Evolutionary conservation across 2,113 vertebrate species (phyloP), one percentile per base, ranked within the genome.

Genomic region (Melanerpes formicivorus): DNA sequence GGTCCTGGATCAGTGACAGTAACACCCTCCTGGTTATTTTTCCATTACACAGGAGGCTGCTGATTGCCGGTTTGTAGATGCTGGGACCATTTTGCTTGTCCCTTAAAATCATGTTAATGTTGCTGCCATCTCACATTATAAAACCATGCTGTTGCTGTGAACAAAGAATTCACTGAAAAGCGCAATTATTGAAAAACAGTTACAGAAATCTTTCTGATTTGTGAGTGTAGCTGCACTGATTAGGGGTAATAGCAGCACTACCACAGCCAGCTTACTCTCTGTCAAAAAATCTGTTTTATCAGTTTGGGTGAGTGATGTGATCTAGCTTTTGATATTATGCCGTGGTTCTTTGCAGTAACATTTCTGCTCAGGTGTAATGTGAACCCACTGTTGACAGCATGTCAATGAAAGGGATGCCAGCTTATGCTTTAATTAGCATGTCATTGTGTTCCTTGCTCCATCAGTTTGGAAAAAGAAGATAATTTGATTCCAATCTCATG

Each of bases 21-120:
- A 93, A 95, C 90, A 80, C 78, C 84, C 93, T 93, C 75, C 69
- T 87, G 81, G 83, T 34, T 95, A 44, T 56, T 92, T 95, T 95
- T 94, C 89, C 79, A 73, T 9, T 77, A 4, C 78, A 74, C 3
- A 7, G 40, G 46, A 84, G 4, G 59, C 81, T 92, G 64, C 5
- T 32, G 50, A 19, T 87, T 73, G 59, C 63, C 50, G 79, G 3
- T 48, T 84, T 17, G 12, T 67, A 73, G 67, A 73, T 46, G 18
- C 16, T 63, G 69, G 73, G 66, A 58, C 85, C 50, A 42, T 88
- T 80, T 27, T 23, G 14, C 79, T 56, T 37, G 42, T 80, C 59
- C 63, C 55, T 84, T n/a, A 26, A 86, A 50, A 62, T 9, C 0
- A 2, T 18, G 69, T 19, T 65, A 7, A 11, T 29, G 37, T 23